phyloP scores from a whole-genome alignment of 2,797 vertebrate species.

The Melanotaenia parkinsoni region DNA sequence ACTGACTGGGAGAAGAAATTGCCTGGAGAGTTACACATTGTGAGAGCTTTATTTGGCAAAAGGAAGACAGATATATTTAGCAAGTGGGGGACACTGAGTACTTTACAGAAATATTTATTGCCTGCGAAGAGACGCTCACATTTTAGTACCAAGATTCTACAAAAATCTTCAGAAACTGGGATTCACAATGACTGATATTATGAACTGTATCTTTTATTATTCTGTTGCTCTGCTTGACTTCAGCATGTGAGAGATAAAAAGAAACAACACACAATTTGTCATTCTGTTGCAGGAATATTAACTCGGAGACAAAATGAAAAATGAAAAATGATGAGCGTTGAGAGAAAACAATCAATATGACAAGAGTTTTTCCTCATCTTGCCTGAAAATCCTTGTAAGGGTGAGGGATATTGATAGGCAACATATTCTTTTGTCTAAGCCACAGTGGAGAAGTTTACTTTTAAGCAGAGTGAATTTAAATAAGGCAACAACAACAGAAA shows the following conservation, averaged over 20 bases:
- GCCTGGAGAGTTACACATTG: slow-evolving; percentile 50
- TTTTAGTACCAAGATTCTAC: slow-evolving; percentile 42
- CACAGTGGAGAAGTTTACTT: slow-evolving; percentile 10
- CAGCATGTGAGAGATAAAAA: slow-evolving; percentile 54
- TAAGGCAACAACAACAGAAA: slow-evolving; percentile 15
- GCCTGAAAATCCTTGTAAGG: slow-evolving; percentile 34
- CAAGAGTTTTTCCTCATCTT: slow-evolving; percentile 20
- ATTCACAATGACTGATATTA: slow-evolving; percentile 63
- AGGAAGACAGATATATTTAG: slow-evolving; percentile 52
- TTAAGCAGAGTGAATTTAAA: slow-evolving; percentile 13
- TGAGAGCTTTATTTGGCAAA: slow-evolving; percentile 63
- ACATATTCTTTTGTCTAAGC: not conserved
- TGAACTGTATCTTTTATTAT: slow-evolving; percentile 49
- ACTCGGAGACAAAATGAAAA: slow-evolving; percentile 52
- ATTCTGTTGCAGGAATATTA: slow-evolving; percentile 49
- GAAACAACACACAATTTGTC: slow-evolving; percentile 49
- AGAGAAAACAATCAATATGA: slow-evolving; percentile 50
- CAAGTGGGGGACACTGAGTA: slow-evolving; percentile 34
- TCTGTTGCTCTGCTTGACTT: slow-evolving; percentile 49
- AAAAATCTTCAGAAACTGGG: slow-evolving; percentile 47
- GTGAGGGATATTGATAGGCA: slow-evolving; percentile 16
- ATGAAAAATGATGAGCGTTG: slow-evolving; percentile 50
- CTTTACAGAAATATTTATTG: slow-evolving; percentile 63
- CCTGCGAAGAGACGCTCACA: slow-evolving; percentile 46
- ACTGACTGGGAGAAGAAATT: slow-evolving; percentile 39